phyloP scores from a whole-genome alignment of 2,113 vertebrate species.

The Tetraodon nigroviridis region DNA sequence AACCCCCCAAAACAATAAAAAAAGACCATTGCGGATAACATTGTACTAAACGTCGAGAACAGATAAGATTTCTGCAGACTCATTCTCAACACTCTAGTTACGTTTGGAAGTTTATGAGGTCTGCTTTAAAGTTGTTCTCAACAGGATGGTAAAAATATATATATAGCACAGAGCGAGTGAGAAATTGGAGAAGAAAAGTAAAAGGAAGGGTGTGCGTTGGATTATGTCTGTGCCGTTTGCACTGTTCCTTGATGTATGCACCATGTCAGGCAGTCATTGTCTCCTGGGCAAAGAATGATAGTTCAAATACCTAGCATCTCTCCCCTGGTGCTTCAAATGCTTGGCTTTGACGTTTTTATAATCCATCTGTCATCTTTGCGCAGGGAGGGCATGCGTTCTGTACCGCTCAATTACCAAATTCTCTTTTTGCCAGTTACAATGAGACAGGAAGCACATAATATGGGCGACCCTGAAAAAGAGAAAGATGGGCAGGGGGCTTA shows the following conservation, averaged over 20 bases:
- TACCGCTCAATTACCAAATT: slow-evolving; percentile 97
- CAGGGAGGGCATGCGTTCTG: slow-evolving; percentile 96
- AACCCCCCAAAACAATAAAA: no score
- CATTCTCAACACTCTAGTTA: not conserved
- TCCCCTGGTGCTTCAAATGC: slow-evolving; percentile 96
- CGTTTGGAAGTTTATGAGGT: slow-evolving; percentile 50
- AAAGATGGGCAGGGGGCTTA: slow-evolving; percentile 6
- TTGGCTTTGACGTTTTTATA: slow-evolving; percentile 99
- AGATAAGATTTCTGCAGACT: slow-evolving; percentile 9
- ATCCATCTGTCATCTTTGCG: slow-evolving; percentile 99
- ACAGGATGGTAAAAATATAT: slow-evolving; percentile 97
- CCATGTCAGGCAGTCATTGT: slow-evolving; percentile 97
- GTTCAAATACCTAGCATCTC: slow-evolving; percentile 99
- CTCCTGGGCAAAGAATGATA: slow-evolving; percentile 98
- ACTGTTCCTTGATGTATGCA: slow-evolving; percentile 96
- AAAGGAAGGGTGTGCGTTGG: slow-evolving; percentile 67
- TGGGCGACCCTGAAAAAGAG: slow-evolving; percentile 81
- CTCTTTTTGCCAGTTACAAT: slow-evolving; percentile 89
- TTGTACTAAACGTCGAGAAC: no score
- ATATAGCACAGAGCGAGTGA: slow-evolving; percentile 63
- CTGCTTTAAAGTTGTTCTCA: slow-evolving; percentile 81
- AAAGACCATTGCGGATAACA: no score
- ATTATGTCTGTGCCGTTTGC: slow-evolving; percentile 95
- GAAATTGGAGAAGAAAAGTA: slow-evolving; percentile 55
- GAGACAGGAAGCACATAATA: slow-evolving; percentile 89